Conservation (phyloP, 2,797 vertebrate species). For the Siniperca undulata region DNA sequence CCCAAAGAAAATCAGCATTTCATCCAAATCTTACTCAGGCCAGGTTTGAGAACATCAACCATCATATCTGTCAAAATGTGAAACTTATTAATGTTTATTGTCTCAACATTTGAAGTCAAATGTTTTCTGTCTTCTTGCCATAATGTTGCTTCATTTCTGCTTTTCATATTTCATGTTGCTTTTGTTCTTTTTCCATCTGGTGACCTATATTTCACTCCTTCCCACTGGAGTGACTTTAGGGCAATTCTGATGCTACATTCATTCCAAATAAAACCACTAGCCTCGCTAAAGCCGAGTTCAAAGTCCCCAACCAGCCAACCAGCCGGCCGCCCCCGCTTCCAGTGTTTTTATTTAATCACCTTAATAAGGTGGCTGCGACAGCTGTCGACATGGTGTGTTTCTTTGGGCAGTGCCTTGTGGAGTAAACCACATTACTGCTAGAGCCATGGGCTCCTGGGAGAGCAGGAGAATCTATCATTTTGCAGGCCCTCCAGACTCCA, state of each 20-base stretch:
- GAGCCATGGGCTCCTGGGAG: conserved; percentile 65
- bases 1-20: conserved; percentile 8
- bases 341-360: conserved; percentile 84
- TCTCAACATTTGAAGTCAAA: conserved; percentile 17
- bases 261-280: conserved; percentile 21
- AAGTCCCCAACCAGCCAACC: conserved; percentile 45
- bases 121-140: background rate
- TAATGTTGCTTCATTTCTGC: conserved; percentile 3
- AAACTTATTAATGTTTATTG: conserved; percentile 2
- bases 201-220: conserved; percentile 56
- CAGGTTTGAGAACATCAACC: conserved; percentile 30
- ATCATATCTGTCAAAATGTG: conserved; percentile 19
- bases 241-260: conserved; percentile 53
- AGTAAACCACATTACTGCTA: conserved; percentile 73
- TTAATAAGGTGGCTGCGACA: conserved; percentile 81
- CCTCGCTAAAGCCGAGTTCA: conserved; percentile 38
- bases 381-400: conserved; percentile 75
- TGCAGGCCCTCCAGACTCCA: conserved; percentile 71
- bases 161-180: conserved; percentile 32
- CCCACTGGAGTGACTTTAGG: conserved; percentile 40
- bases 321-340: conserved; percentile 52
- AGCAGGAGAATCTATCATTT: conserved; percentile 72
- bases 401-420: conserved; percentile 63
- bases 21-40: conserved; percentile 24
- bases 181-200: conserved; percentile 39